phyloP scores from a whole-genome alignment of 2,888 invertebrate genomes.

The Dryococelus australis region DNA sequence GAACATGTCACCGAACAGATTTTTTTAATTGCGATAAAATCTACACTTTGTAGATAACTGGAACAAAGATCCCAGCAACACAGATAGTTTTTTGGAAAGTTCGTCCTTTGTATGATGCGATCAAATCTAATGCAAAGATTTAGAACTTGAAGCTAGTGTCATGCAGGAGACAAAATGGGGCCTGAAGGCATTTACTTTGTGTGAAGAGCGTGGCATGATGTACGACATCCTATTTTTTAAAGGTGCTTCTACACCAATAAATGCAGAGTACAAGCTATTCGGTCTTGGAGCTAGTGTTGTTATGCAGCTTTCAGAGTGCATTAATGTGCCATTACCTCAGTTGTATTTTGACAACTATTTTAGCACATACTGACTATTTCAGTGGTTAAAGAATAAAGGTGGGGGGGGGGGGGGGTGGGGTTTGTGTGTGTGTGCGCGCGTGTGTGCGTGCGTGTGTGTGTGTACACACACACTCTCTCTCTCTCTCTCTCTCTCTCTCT shows the following conservation, averaged over 20 bases:
- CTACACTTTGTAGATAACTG: conserved; percentile 48
- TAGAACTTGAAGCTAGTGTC: conserved; percentile 43
- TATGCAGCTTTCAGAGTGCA: conserved; percentile 41
- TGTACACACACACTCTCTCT: too few relatives aligned
- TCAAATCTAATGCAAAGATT: conserved; percentile 49
- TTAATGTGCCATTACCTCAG: conserved; percentile 34
- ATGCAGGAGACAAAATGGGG: neutral
- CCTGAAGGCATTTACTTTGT: conserved; percentile 47
- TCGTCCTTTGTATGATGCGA: too few relatives aligned
- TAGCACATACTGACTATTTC: conserved; percentile 41
- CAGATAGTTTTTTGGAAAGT: conserved; percentile 45
- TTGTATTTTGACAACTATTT: conserved; percentile 48
- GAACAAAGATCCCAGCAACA: conserved; percentile 38
- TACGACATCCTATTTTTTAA: conserved; percentile 49
- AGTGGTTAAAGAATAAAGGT: conserved; percentile 40
- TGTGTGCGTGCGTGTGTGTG: too few relatives aligned
- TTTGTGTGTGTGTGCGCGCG: too few relatives aligned
- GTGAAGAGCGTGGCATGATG: conserved; percentile 45
- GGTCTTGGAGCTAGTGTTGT: too few relatives aligned
- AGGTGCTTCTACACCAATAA: conserved; percentile 43
- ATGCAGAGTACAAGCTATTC: conserved; percentile 19
- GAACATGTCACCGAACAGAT: conserved; percentile 32
- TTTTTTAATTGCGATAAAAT: conserved; percentile 45
- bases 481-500: too few relatives aligned
- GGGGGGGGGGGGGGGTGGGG: too few relatives aligned